Evolutionary conservation across 2,888 invertebrate genomes (phyloP), one percentile per base, ranked within the genome.

Genomic region (Sepiola atlantica): DNA sequence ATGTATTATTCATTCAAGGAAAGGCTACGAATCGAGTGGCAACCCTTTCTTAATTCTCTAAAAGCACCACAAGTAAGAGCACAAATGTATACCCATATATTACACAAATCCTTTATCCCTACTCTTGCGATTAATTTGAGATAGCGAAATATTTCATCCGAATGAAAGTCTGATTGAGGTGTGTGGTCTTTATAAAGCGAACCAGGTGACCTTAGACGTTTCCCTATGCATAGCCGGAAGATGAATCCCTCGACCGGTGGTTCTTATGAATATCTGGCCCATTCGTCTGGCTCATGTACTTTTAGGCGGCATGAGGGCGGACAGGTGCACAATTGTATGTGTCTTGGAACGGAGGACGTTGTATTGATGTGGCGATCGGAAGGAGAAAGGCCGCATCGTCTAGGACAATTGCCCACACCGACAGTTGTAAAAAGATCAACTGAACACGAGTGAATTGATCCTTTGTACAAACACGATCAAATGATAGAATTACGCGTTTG

Each of bases 241-340:
- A 77, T 77, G 77, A 18, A 77, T 77, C n/a, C 32, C 77, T 45
- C 77, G 14, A 77, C 16, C 32, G 77, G 14, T 18, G 3, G 24
- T 61, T 28, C 61, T 61, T 28, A 12, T 61, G 61, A 61, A n/a
- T 32, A n/a, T n/a, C 16, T 77, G 77, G 45, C 77, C n/a, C 32
- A 77, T 77, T 77, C n/a, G 32, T 77, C n/a, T 77, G n/a, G n/a
- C 77, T 77, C 77, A 32, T 77, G 77, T 77, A 77, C 77, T 77
- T 77, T 77, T n/a, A n/a, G n/a, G 32, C 18, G 77, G 32, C 77
- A 77, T 12, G 18, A 77, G 77, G 77, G 77, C 77, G 77, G 77
- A 77, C 77, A 32, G 77, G 77, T n/a, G n/a, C 16, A n/a, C 77
- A 32, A 16, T 32, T n/a, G 16, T 77, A 16, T n/a, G 32, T 77